Evolutionary conservation across 2,113 vertebrate genomes (phyloP).

Genomic region (Prochilodus magdalenae): DNA sequence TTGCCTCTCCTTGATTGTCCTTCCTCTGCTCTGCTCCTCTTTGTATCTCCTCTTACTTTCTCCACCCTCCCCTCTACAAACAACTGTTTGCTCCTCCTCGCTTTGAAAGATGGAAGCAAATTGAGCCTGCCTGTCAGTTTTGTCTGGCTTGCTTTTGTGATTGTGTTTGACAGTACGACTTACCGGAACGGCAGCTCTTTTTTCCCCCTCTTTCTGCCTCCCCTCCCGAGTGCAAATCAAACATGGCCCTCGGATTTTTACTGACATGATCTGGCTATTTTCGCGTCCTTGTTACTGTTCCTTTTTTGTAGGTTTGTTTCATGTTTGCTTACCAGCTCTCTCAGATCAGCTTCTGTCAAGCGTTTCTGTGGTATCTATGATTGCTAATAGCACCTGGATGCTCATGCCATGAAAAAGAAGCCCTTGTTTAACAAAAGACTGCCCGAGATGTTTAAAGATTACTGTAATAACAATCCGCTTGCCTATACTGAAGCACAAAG

Average conservation of each 20-base stretch:
- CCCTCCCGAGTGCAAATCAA: background rate
- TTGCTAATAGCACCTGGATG: background rate
- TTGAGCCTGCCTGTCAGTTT: conserved; percentile 72
- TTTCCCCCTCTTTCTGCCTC: background rate
- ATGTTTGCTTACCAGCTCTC: background rate
- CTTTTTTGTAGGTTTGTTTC: background rate
- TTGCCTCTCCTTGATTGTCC: background rate
- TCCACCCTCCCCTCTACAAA: conserved; percentile 1
- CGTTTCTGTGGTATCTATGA: background rate
- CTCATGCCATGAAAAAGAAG: background rate
- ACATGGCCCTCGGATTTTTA: background rate
- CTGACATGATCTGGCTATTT: conserved; percentile 7
- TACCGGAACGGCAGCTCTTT: conserved; percentile 26
- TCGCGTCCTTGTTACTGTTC: background rate
- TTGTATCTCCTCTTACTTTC: background rate
- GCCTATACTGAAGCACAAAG: background rate
- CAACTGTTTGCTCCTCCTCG: conserved; percentile 64
- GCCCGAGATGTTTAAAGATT: conserved; percentile 1
- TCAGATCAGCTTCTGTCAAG: background rate
- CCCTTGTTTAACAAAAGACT: conserved; percentile 17
- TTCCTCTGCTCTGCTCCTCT: background rate
- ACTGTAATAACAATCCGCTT: conserved; percentile 10
- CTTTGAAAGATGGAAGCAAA: conserved; percentile 72
- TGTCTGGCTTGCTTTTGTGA: conserved; percentile 60
- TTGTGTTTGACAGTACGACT: conserved; percentile 63